Evolutionary conservation across 1,140 invertebrate species (phyloP).

Genomic region (Copidosoma floridanum): DNA sequence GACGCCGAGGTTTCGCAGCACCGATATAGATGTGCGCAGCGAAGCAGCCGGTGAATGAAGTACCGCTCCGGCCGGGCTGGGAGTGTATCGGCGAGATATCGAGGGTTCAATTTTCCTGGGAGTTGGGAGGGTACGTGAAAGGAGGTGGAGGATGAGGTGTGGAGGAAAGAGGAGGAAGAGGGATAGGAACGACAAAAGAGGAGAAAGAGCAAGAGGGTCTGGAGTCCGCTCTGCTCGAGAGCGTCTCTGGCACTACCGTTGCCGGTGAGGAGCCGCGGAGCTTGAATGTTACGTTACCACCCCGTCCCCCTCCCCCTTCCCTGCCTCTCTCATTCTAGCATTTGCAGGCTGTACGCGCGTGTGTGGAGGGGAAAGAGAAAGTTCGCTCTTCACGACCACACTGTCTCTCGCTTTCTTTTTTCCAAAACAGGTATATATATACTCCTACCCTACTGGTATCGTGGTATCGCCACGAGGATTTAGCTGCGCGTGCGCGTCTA

Average conservation of each 20-base stretch:
- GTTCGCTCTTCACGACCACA: too few species aligned
- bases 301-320: conserved; percentile 5
- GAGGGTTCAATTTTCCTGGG: too few species aligned
- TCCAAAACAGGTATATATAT: neutral
- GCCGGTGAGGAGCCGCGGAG: neutral
- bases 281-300: conserved; percentile 11
- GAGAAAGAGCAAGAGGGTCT: conserved; percentile 7
- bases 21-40: conserved; percentile 37
- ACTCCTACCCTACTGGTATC: too few species aligned
- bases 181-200: neutral
- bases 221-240: conserved; percentile 39
- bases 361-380: neutral
- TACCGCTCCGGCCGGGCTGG: too few species aligned
- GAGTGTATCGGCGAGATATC: too few species aligned
- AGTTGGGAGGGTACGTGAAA: neutral
- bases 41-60: neutral
- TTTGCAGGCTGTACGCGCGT: conserved; percentile 1
- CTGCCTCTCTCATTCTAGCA: neutral
- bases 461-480: neutral
- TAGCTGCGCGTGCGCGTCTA: neutral
- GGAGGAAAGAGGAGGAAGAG: conserved; percentile 7
- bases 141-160: neutral
- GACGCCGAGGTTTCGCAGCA: too few species aligned
- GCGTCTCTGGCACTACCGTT: conserved; percentile 40
- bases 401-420: conserved; percentile 9